These are phyloP conservation scores for Zaprionus kolodkinae DNA, from an alignment of 1,140 invertebrate genomes.

Conservation along the genomic window DNA sequence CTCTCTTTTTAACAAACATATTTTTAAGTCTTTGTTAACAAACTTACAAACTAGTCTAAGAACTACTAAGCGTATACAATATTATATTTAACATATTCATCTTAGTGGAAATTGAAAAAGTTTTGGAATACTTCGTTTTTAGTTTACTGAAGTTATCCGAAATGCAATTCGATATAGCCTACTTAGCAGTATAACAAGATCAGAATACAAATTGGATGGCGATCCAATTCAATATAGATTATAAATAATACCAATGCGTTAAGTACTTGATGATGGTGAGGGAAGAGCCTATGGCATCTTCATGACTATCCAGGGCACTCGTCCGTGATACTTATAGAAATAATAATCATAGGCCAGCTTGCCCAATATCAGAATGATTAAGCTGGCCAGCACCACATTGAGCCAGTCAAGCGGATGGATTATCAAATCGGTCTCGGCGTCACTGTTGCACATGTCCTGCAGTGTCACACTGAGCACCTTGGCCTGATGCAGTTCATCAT, in stretches of 20 bases:
- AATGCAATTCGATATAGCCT: background rate
- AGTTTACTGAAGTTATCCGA: background rate
- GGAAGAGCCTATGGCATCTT: slow-evolving; percentile 87
- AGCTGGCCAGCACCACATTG: slow-evolving; percentile 88
- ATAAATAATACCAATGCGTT: background rate
- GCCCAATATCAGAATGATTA: slow-evolving; percentile 89
- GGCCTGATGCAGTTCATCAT: slow-evolving; percentile 79
- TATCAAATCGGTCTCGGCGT: slow-evolving; percentile 84
- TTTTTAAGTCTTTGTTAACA: background rate
- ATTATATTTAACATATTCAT: background rate
- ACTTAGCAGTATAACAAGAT: background rate
- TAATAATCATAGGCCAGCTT: slow-evolving; percentile 93
- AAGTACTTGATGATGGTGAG: background rate
- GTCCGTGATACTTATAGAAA: slow-evolving; percentile 90
- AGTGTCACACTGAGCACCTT: slow-evolving; percentile 89
- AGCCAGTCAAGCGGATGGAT: slow-evolving; percentile 89
- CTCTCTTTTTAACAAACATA: too few species aligned
- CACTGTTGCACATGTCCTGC: slow-evolving; percentile 87
- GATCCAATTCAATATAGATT: background rate
- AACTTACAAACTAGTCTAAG: background rate
- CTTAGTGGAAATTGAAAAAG: background rate
- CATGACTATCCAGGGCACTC: slow-evolving; percentile 91
- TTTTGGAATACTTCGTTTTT: background rate
- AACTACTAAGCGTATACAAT: slow-evolving; percentile 7
- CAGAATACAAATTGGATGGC: background rate